Percentiles rank a stretch among this genome's conserved stretches.
Conservation (phyloP, 2,113 vertebrate species). For the Podiceps cristatus region DNA sequence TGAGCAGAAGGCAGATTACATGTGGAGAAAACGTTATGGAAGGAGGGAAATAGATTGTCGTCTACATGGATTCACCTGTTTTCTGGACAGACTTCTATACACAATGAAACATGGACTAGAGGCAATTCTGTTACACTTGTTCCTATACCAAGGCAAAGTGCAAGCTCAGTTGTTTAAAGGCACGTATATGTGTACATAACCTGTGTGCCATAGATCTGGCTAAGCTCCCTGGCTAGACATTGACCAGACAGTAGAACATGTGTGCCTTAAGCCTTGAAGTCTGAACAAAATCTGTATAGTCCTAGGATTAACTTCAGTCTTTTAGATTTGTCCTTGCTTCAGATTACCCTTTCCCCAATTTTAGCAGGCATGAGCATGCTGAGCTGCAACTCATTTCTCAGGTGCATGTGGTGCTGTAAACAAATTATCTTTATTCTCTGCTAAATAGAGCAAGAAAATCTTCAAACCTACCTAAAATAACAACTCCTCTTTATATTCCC, state of each 20-base stretch:
- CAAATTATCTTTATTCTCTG: slow-evolving; percentile 63
- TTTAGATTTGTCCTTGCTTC: slow-evolving; percentile 38
- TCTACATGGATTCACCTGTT: neutral
- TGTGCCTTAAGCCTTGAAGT: slow-evolving; percentile 34
- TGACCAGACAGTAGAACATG: slow-evolving; percentile 10
- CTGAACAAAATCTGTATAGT: slow-evolving; percentile 23
- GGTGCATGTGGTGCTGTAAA: slow-evolving; percentile 45
- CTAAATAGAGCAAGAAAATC: slow-evolving; percentile 66
- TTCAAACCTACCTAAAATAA: slow-evolving; percentile 51
- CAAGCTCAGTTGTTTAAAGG: neutral
- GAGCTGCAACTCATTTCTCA: slow-evolving; percentile 45
- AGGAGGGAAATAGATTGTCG: neutral
- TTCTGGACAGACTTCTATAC: neutral
- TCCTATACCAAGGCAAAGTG: neutral
- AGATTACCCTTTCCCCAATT: slow-evolving; percentile 16
- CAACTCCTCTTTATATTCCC: slow-evolving; percentile 27
- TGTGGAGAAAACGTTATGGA: neutral
- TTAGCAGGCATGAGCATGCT: slow-evolving; percentile 5
- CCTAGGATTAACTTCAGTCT: slow-evolving; percentile 38
- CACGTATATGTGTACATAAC: neutral
- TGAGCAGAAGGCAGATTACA: neutral
- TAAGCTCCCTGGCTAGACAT: slow-evolving; percentile 28
- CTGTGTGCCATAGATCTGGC: neutral
- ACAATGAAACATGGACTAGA: neutral
- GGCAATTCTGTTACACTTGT: neutral